Base-by-base conservation (phyloP, 2,888 invertebrate species). In the Trypoxylon attenuatum region DNA sequence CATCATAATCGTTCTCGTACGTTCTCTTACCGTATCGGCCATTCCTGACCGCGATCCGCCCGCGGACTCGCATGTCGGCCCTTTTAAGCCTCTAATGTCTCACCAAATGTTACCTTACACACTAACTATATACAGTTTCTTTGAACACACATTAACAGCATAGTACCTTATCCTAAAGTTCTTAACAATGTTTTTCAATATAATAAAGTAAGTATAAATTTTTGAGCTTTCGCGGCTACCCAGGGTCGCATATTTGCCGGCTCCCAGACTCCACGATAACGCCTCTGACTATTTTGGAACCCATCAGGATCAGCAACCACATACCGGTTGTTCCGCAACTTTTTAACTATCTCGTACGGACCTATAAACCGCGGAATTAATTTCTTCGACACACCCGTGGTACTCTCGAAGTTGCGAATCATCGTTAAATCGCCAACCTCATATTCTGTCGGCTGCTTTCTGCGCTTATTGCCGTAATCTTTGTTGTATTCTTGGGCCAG, bases 381-480 rank as follows among this genome's bases (percentile, higher is more conserved):
- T 27, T 55, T 55, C n/a, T 55, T 46, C 16, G 52, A 42, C 2
- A 61, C 18, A 1, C 50, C 49, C 2, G 27, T 10, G 0, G 50
- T 61, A 6, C 43, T 38, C 27, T 56, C 61, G 6, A 45, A 22
- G 29, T 62, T 62, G n/a, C 19, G 27, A 18, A 62, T 16, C 18
- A 62, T 21, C 1, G 56, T 27, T 6, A 33, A 55, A 27, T 61
- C 45, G 2, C 45, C 50, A 39, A 25, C 2, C 4, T 3, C 1
- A 45, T 61, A 55, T 13, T 19, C 1, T 0, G 38, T 61, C 8
- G 61, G 45, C 2, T 1, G 1, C 39, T 62, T 62, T 10, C 33
- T 51, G 2, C 21, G 8, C 6, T 41, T 45, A 42, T 62, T 18
- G 18, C 47, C 51, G 19, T 56, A 52, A 2, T 21, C 5, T 19